phyloP scores from a whole-genome alignment of 2,113 vertebrate genomes.

The Galemys pyrenaicus region DNA sequence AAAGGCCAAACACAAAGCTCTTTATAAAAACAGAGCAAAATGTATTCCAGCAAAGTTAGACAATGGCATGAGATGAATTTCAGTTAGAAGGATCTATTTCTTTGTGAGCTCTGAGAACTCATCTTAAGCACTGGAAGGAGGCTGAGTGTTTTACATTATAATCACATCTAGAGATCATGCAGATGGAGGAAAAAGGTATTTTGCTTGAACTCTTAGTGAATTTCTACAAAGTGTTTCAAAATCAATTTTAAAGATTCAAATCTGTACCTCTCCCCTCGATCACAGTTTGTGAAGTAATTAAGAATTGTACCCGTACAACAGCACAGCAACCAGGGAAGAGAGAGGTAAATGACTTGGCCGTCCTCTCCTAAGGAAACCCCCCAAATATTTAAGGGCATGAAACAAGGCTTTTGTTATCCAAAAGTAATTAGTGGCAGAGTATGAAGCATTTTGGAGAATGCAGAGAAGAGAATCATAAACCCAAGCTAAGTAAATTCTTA shows the following conservation, averaged over 20 bases:
- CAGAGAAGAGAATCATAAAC: slow-evolving; percentile 17
- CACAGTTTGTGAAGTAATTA: slow-evolving; percentile 46
- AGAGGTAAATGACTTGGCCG: slow-evolving; percentile 37
- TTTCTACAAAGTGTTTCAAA: slow-evolving; percentile 34
- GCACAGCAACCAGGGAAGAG: slow-evolving; percentile 32
- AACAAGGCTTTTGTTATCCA: slow-evolving; percentile 55
- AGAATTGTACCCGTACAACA: slow-evolving; percentile 30
- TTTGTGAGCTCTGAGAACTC: slow-evolving; percentile 53
- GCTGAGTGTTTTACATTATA: slow-evolving; percentile 38
- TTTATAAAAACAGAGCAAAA: slow-evolving; percentile 53
- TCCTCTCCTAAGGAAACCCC: slow-evolving; percentile 46
- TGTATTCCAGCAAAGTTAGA: slow-evolving; percentile 37
- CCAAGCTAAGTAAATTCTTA: slow-evolving; percentile 44
- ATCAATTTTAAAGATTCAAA: slow-evolving; percentile 26
- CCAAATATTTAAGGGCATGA: slow-evolving; percentile 15
- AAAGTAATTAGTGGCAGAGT: slow-evolving; percentile 50
- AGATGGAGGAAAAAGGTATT: slow-evolving; percentile 35
- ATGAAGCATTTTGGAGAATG: slow-evolving; percentile 48
- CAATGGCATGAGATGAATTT: slow-evolving; percentile 62
- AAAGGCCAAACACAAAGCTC: slow-evolving; percentile 54
- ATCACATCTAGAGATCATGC: slow-evolving; percentile 24
- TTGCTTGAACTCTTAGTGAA: slow-evolving; percentile 39
- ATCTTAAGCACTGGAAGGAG: not conserved
- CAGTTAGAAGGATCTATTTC: slow-evolving; percentile 43
- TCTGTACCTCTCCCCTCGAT: slow-evolving; percentile 46